Percentiles rank a stretch among this genome's conserved stretches.
Conservation (phyloP, 2,888 invertebrate genomes). For the Patella ulyssiponensis region DNA sequence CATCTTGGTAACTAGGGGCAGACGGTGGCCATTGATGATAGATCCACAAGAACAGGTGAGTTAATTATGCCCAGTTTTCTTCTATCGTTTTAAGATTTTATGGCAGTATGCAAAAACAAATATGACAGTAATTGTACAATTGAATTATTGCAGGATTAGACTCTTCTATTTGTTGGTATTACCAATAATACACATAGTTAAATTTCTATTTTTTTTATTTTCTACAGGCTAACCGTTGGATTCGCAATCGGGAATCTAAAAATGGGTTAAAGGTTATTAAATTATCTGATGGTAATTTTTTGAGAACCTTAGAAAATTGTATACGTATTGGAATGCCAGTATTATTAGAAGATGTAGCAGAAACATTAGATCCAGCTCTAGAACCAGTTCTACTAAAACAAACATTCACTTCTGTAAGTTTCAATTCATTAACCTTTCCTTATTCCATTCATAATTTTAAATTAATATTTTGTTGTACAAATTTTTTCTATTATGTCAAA, state of each 20-base stretch:
- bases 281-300: conserved; percentile 69
- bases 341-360: conserved; percentile 71
- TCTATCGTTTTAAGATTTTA: neutral
- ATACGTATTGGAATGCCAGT: conserved; percentile 73
- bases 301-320: conserved; percentile 72
- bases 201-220: neutral
- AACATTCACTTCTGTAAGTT: conserved; percentile 80
- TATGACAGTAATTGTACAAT: neutral
- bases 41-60: conserved; percentile 73
- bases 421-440: neutral
- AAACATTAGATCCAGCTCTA: conserved; percentile 71
- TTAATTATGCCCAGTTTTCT: neutral
- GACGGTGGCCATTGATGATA: conserved; percentile 74
- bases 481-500: neutral
- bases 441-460: neutral
- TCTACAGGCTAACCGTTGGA: conserved; percentile 72
- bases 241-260: conserved; percentile 67
- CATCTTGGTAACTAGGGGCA: conserved; percentile 71
- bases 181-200: neutral
- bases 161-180: neutral
- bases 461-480: neutral
- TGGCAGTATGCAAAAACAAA: neutral
- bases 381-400: conserved; percentile 78
- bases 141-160: too few relatives aligned
- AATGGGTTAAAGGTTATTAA: conserved; percentile 72